These are phyloP conservation scores for Brachyptera risi DNA, from an alignment of 2,888 invertebrate genomes.

Conservation along the genomic window DNA sequence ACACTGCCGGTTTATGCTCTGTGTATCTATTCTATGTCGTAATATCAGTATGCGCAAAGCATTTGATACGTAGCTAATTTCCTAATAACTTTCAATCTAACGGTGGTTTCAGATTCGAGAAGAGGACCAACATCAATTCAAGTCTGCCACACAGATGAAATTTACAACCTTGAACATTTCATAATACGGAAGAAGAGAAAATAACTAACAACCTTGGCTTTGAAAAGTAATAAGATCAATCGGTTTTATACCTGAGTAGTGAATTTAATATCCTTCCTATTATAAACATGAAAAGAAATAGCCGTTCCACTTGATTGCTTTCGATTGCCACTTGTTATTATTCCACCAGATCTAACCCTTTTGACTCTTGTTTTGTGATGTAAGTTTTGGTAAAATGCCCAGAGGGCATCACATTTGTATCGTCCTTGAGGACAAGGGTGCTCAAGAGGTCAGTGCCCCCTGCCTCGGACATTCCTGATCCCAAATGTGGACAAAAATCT, in stretches of 20 bases:
- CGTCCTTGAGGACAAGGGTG: neutral
- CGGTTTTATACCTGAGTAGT: neutral
- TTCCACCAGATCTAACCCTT: neutral
- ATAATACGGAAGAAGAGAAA: neutral
- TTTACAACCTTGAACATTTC: neutral
- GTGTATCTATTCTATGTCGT: too few species aligned
- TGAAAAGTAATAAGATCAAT: neutral
- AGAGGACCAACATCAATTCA: neutral
- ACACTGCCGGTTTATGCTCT: too few species aligned
- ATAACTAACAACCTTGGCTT: neutral
- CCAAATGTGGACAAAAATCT: neutral
- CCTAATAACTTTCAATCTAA: neutral
- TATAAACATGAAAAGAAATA: too few species aligned
- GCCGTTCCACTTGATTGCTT: neutral
- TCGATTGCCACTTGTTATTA: neutral
- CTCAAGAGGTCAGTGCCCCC: neutral
- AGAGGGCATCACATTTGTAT: neutral
- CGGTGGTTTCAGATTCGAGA: neutral
- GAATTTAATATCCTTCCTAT: neutral
- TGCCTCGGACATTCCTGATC: neutral
- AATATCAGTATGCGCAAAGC: too few species aligned
- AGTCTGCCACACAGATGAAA: neutral
- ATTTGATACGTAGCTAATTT: neutral
- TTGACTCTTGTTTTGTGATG: neutral
- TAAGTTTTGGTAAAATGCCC: neutral